phyloP scores from a whole-genome alignment of 2,888 invertebrate genomes.

The Sphinx pinastri region DNA sequence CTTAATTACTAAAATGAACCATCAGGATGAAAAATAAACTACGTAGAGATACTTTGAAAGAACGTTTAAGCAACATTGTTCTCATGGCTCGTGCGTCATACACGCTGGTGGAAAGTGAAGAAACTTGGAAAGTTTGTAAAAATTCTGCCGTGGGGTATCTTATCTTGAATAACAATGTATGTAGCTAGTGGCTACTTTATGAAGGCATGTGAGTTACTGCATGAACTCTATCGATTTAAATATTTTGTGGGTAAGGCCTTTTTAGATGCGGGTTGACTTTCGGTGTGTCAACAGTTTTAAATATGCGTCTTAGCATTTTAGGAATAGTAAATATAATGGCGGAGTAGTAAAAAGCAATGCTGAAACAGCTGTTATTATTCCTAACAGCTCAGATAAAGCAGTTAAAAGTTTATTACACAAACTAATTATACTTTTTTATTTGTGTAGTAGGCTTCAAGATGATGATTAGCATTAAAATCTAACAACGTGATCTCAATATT shows the following conservation, averaged over 20 bases:
- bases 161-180: conserved; percentile 24
- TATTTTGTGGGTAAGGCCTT: conserved; percentile 7
- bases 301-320: not conserved
- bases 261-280: not conserved
- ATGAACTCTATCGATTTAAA: conserved; percentile 24
- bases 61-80: conserved; percentile 19
- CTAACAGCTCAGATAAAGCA: too few species aligned
- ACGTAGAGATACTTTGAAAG: conserved; percentile 5
- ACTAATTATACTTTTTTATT: too few species aligned
- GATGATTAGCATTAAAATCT: too few species aligned
- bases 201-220: conserved; percentile 11
- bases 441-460: too few species aligned
- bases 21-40: not conserved
- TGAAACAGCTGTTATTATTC: too few species aligned
- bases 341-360: too few species aligned
- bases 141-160: conserved; percentile 21
- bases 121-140: conserved; percentile 20
- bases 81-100: conserved; percentile 17
- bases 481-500: too few species aligned
- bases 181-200: conserved; percentile 13
- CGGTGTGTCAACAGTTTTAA: conserved; percentile 4
- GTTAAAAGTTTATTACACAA: too few species aligned
- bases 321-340: not conserved
- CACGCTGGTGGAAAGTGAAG: conserved; percentile 8
- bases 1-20: not conserved